Conservation (phyloP, 2,113 vertebrate species). For the Fulica atra region DNA sequence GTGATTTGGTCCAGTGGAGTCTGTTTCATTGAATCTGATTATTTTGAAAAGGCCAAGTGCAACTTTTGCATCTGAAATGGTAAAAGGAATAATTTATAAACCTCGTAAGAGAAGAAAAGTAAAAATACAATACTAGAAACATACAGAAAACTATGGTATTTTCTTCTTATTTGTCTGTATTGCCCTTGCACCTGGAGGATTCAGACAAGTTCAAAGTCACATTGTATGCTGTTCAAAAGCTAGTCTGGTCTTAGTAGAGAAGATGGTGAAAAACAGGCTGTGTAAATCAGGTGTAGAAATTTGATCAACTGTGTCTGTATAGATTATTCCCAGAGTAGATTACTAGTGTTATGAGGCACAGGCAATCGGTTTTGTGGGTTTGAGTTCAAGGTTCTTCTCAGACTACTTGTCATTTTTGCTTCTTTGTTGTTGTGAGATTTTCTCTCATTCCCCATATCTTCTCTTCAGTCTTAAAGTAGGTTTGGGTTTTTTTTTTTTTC, state of each 20-base stretch:
- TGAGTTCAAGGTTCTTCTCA: not conserved
- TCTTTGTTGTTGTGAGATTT: not conserved
- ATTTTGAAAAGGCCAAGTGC: not conserved
- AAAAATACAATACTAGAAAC: not conserved
- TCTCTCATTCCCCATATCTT: accelerated
- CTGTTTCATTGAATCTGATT: not conserved
- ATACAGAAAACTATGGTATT: not conserved
- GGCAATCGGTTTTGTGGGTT: not conserved
- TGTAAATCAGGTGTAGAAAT: not conserved
- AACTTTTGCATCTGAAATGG: not conserved
- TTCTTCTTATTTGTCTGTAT: not conserved
- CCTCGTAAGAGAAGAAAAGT: not conserved
- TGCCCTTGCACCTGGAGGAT: not conserved
- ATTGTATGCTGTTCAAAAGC: not conserved
- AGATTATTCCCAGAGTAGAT: not conserved
- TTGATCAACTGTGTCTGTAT: not conserved
- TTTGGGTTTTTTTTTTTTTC: not conserved
- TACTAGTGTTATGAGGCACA: not conserved
- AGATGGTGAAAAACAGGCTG: not conserved
- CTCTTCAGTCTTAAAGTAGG: not conserved
- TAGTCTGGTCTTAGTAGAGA: not conserved
- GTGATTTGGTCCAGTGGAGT: not conserved
- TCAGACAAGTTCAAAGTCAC: not conserved
- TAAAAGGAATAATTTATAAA: not conserved
- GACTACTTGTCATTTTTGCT: not conserved